Conservation (phyloP, 2,113 vertebrate species). For the Paradisaea rubra region DNA sequence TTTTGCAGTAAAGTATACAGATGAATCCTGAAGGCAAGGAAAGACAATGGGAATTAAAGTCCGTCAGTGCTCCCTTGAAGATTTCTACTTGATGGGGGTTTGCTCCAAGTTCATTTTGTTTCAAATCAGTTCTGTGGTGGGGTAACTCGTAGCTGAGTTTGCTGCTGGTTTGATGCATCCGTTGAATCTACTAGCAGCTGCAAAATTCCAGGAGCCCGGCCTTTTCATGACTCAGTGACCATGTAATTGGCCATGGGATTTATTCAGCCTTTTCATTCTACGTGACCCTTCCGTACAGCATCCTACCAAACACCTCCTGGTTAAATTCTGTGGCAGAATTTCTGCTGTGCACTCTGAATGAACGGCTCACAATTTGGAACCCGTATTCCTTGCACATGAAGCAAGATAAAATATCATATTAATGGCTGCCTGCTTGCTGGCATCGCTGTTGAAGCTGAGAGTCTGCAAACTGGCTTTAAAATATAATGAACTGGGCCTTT, state of each 20-base stretch:
- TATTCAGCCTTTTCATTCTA: slow-evolving; percentile 61
- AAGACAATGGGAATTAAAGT: not conserved
- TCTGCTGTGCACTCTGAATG: not conserved
- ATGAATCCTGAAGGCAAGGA: not conserved
- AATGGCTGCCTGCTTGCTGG: not conserved
- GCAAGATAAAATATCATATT: not conserved
- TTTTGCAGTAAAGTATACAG: not conserved
- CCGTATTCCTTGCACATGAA: not conserved
- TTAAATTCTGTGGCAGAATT: not conserved
- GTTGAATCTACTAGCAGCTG: slow-evolving; percentile 55
- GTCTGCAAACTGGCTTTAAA: not conserved
- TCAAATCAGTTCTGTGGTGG: not conserved
- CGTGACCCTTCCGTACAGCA: slow-evolving; percentile 19
- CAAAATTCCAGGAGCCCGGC: slow-evolving; percentile 57
- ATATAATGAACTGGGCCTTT: not conserved
- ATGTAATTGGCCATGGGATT: slow-evolving; percentile 64
- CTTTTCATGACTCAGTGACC: slow-evolving; percentile 65
- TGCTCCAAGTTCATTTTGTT: not conserved
- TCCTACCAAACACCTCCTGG: not conserved
- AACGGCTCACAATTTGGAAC: not conserved
- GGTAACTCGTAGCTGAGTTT: slow-evolving; percentile 31
- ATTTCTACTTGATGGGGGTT: not conserved
- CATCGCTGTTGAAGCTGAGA: not conserved
- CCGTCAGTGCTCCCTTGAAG: not conserved
- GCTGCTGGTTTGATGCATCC: slow-evolving; percentile 19